Evolutionary conservation across 2,113 vertebrate genomes (phyloP).

Genomic region (Erythrocebus patas): DNA sequence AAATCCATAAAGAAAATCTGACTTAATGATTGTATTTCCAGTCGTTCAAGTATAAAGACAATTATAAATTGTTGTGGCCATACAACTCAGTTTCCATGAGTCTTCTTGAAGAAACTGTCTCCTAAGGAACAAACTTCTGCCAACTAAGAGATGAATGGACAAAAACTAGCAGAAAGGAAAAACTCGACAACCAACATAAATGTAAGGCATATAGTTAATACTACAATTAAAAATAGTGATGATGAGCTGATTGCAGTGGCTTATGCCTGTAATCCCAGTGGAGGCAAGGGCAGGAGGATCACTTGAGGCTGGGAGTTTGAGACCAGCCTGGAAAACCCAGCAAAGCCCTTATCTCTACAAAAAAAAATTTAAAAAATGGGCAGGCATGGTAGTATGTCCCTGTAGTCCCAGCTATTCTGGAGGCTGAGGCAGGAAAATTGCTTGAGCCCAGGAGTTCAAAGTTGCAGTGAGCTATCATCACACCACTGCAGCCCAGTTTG

Average conservation of each 20-base stretch:
- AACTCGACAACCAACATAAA: neutral
- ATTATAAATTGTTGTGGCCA: neutral
- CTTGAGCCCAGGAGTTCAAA: no score
- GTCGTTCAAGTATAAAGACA: neutral
- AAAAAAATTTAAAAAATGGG: rapidly evolving
- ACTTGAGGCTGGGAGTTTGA: no score
- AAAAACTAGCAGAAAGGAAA: neutral
- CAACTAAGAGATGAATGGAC: neutral
- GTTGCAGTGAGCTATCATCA: no score
- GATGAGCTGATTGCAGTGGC: neutral
- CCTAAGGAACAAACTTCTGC: neutral
- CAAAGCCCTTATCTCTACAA: no score
- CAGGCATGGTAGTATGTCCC: no score
- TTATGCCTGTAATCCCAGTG: no score
- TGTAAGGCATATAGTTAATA: neutral
- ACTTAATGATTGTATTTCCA: neutral
- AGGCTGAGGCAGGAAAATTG: no score
- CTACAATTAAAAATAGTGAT: neutral
- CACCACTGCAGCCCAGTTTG: no score
- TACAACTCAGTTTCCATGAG: neutral
- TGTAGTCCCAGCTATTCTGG: no score
- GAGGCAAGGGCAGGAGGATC: no score
- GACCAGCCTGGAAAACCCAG: no score
- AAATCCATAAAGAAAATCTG: neutral
- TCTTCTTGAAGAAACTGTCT: neutral